Percentiles rank a stretch among this genome's conserved stretches.
phyloP scores from a whole-genome alignment of 2,113 vertebrate genomes.

The Xyliphius kryptos region DNA sequence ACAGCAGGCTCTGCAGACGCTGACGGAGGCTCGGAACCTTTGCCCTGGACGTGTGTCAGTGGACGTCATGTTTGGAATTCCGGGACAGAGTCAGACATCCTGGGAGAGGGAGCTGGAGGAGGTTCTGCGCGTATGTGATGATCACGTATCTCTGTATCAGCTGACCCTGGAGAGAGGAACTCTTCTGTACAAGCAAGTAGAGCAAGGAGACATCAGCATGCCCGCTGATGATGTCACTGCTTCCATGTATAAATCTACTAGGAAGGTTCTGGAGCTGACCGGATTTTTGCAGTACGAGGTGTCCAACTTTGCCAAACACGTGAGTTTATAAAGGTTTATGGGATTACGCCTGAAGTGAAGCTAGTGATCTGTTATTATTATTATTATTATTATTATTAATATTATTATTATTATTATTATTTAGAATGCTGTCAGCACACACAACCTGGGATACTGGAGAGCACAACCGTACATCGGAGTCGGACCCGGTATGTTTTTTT shows the following conservation, averaged over 20 bases:
- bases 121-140: constrained; percentile 66
- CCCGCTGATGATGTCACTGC: constrained; percentile 68
- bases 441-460: constrained; percentile 86
- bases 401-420: too few species aligned
- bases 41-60: constrained; percentile 78
- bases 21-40: constrained; percentile 65
- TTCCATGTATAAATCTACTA: constrained; percentile 75
- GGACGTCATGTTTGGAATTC: constrained; percentile 84
- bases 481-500: constrained; percentile 80
- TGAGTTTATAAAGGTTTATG: constrained; percentile 55
- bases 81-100: constrained; percentile 60
- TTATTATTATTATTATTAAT: background rate
- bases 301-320: constrained; percentile 84
- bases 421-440: constrained; percentile 77
- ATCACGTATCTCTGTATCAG: constrained; percentile 91
- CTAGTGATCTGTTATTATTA: background rate
- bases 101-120: constrained; percentile 69
- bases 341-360: too few species aligned
- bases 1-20: constrained; percentile 61
- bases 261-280: constrained; percentile 50
- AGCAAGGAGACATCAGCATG: constrained; percentile 45
- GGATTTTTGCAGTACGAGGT: constrained; percentile 88
- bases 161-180: constrained; percentile 87
- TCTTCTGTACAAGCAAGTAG: constrained; percentile 69
- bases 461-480: constrained; percentile 81